A percentile compares a stretch with the other conserved stretches of the same genome.
phyloP scores from a whole-genome alignment of 2,797 vertebrate genomes.

The Cyclopterus lumpus region DNA sequence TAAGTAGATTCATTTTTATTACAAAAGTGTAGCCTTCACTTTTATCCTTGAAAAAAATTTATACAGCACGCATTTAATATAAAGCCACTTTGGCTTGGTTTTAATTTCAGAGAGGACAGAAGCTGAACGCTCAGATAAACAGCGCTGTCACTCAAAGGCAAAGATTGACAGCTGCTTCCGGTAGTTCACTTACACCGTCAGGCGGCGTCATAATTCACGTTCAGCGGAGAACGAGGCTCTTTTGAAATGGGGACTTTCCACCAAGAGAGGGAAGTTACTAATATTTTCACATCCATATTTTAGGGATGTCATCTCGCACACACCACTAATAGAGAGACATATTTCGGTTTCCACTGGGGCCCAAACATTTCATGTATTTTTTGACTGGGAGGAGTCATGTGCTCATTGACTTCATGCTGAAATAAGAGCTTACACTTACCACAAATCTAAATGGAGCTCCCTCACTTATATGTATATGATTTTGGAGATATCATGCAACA shows the following conservation, averaged over 20 bases:
- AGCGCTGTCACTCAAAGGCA: slow-evolving; percentile 48
- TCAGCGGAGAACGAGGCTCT: slow-evolving; percentile 14
- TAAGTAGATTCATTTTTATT: slow-evolving; percentile 67
- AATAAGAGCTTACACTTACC: neutral
- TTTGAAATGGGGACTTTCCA: slow-evolving; percentile 22
- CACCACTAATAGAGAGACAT: neutral
- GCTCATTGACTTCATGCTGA: neutral
- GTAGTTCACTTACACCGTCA: slow-evolving; percentile 38
- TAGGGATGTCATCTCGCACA: neutral
- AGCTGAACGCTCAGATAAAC: slow-evolving; percentile 63
- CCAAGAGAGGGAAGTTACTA: neutral
- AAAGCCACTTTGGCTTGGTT: slow-evolving; percentile 68
- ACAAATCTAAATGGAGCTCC: neutral
- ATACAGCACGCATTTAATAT: slow-evolving; percentile 60
- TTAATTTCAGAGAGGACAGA: slow-evolving; percentile 57
- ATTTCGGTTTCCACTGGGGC: neutral
- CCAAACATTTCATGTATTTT: neutral
- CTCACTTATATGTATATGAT: rapidly evolving
- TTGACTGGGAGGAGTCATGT: neutral
- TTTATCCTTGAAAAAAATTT: slow-evolving; percentile 76
- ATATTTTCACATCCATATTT: neutral
- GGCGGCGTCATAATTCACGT: slow-evolving; percentile 24
- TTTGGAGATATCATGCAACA: neutral
- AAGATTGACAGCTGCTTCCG: slow-evolving; percentile 57
- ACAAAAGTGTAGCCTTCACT: slow-evolving; percentile 63